These are phyloP conservation scores for Agonopterix arenella DNA, from an alignment of 2,888 invertebrate species.

Conservation along the genomic window DNA sequence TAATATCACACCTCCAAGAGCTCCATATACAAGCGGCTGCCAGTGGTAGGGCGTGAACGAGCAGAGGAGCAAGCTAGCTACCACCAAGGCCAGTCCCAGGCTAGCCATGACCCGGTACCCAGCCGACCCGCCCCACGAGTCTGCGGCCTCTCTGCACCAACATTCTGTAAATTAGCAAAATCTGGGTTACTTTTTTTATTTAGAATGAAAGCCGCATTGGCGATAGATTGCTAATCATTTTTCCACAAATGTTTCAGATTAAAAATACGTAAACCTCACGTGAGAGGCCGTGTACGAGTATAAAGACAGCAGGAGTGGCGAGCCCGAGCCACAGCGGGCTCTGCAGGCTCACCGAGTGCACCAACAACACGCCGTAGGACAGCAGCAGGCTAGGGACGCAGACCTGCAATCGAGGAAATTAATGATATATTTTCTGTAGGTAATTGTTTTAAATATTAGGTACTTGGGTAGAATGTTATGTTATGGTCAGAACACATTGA, in stretches of 20 bases:
- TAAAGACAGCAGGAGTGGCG: slow-evolving; percentile 51
- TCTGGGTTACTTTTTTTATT: too few relatives aligned
- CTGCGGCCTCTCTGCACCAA: slow-evolving; percentile 69
- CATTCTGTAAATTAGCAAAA: slow-evolving; percentile 46
- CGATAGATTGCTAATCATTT: too few relatives aligned
- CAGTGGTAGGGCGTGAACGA: slow-evolving; percentile 40
- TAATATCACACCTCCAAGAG: slow-evolving; percentile 43
- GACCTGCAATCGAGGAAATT: slow-evolving; percentile 34
- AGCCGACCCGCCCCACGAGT: slow-evolving; percentile 59
- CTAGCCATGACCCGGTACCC: slow-evolving; percentile 59
- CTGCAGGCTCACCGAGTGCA: slow-evolving; percentile 42
- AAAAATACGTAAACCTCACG: slow-evolving; percentile 44
- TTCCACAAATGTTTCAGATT: too few relatives aligned
- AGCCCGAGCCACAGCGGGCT: slow-evolving; percentile 53
- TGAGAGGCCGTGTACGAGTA: slow-evolving; percentile 51
- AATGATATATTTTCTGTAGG: neutral
- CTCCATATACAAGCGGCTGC: slow-evolving; percentile 53
- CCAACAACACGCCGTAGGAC: slow-evolving; percentile 59
- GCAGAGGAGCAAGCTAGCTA: slow-evolving; percentile 44
- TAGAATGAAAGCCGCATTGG: too few relatives aligned
- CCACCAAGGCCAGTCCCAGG: slow-evolving; percentile 44
- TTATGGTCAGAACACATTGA: too few relatives aligned
- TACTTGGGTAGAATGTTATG: too few relatives aligned
- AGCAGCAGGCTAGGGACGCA: slow-evolving; percentile 57
- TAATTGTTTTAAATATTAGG: too few relatives aligned